Evolutionary conservation across 2,797 vertebrate genomes (phyloP).

Genomic region (Gobio occitaniae): DNA sequence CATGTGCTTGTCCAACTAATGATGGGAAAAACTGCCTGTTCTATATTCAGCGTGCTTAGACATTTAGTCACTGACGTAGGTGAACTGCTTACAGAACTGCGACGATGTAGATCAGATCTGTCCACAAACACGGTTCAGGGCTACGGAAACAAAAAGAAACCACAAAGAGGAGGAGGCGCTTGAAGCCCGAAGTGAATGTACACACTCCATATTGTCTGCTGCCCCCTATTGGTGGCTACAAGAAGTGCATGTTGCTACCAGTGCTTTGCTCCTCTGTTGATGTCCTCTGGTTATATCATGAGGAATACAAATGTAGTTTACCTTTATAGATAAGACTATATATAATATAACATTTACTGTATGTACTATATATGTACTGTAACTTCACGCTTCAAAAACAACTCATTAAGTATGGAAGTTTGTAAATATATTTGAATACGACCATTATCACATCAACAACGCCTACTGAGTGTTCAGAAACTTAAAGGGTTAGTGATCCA

Average conservation of each 20-base stretch:
- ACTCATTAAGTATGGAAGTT: neutral
- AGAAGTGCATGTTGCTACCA: neutral
- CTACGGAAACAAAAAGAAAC: slow-evolving; percentile 16
- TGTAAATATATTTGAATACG: neutral
- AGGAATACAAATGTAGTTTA: neutral
- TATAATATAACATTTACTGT: neutral
- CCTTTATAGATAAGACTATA: neutral
- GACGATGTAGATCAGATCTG: slow-evolving; percentile 15
- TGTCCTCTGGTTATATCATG: neutral
- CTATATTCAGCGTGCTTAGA: slow-evolving; percentile 45
- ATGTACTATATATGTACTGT: neutral
- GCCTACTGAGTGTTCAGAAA: slow-evolving; percentile 7
- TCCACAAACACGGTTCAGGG: slow-evolving; percentile 5
- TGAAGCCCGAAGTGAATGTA: neutral
- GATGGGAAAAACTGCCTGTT: slow-evolving; percentile 52
- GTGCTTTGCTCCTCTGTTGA: neutral
- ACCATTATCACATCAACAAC: slow-evolving; percentile 30
- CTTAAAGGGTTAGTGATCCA: neutral
- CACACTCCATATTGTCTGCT: slow-evolving; percentile 37
- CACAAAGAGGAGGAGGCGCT: slow-evolving; percentile 12
- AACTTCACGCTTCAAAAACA: neutral
- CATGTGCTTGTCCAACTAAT: slow-evolving; percentile 52
- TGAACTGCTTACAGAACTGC: slow-evolving; percentile 32
- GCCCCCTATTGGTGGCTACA: slow-evolving; percentile 57
- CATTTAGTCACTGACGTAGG: slow-evolving; percentile 48